These are phyloP conservation scores for Sander lucioperca DNA, from an alignment of 2,113 vertebrate genomes.

Conservation along the genomic window DNA sequence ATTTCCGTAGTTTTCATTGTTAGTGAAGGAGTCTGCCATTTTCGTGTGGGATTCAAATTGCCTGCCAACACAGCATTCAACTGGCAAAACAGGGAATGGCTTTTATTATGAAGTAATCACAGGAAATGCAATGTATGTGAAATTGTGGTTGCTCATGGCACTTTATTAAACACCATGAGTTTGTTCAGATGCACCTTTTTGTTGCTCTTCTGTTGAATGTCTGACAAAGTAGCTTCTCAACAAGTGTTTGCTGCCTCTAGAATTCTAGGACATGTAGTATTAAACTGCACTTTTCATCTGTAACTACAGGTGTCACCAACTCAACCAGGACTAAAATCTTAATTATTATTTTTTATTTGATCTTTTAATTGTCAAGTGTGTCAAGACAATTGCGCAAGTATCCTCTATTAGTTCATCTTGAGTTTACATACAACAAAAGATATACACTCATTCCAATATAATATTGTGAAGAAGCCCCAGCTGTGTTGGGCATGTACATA, in stretches of 20 bases:
- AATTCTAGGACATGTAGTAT: background rate
- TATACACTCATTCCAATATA: background rate
- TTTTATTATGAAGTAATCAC: slow-evolving; percentile 2
- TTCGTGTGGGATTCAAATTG: too few species aligned
- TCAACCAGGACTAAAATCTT: background rate
- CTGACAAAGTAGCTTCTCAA: background rate
- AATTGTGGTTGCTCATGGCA: background rate
- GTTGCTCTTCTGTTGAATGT: background rate
- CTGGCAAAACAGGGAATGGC: background rate
- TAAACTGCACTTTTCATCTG: background rate
- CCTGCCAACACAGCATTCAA: background rate
- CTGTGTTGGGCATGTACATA: background rate
- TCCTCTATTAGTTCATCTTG: background rate
- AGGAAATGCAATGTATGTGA: background rate
- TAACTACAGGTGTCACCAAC: background rate
- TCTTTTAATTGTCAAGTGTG: background rate
- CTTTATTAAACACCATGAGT: background rate
- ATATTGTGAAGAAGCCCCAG: background rate
- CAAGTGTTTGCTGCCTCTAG: background rate
- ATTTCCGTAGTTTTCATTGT: background rate
- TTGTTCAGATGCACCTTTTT: background rate
- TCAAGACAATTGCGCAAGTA: background rate
- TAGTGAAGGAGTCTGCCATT: background rate
- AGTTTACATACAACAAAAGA: background rate
- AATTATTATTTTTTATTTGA: background rate